Evolutionary conservation across 2,113 vertebrate genomes (phyloP).

Genomic region (Xiphophorus hellerii): DNA sequence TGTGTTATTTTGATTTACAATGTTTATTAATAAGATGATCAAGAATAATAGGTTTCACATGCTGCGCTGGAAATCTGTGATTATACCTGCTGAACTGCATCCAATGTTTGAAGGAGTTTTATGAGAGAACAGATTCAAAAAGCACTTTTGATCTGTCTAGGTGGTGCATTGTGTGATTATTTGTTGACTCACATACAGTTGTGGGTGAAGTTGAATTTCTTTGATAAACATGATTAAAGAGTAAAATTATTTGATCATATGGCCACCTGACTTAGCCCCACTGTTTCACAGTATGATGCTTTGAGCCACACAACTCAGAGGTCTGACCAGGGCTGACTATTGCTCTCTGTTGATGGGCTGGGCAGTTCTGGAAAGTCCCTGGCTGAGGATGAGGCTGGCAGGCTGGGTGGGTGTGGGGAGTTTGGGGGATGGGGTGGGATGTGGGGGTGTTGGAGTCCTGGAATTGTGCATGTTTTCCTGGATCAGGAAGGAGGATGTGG

Average conservation of each 20-base stretch:
- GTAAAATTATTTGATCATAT: conserved; percentile 3
- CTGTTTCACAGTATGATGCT: conserved; percentile 24
- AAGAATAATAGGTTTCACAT: conserved; percentile 42
- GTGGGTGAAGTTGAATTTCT: conserved; percentile 38
- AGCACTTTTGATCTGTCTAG: conserved; percentile 47
- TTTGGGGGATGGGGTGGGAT: not conserved
- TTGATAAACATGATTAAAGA: conserved; percentile 51
- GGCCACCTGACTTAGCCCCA: conserved; percentile 26
- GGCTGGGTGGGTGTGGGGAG: conserved; percentile 52
- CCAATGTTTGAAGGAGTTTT: conserved; percentile 43
- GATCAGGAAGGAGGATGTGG: conserved; percentile 79
- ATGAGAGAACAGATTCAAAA: conserved; percentile 43
- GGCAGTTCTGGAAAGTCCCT: conserved; percentile 83
- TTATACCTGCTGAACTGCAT: conserved; percentile 66
- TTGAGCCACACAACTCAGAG: conserved; percentile 46
- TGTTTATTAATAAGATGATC: conserved; percentile 35
- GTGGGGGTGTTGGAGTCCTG: conserved; percentile 68
- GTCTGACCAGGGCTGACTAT: conserved; percentile 56
- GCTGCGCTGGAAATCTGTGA: conserved; percentile 20
- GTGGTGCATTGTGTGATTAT: conserved; percentile 32
- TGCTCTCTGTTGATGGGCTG: conserved; percentile 67
- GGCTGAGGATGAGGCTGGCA: conserved; percentile 71
- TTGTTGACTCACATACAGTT: conserved; percentile 47
- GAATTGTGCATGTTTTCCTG: conserved; percentile 77
- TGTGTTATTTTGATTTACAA: conserved; percentile 32